Percentiles rank a stretch among this genome's conserved stretches.
These are phyloP conservation scores for Cyclargus thomasi DNA, from an alignment of 1,140 invertebrate genomes.

Conservation along the genomic window DNA sequence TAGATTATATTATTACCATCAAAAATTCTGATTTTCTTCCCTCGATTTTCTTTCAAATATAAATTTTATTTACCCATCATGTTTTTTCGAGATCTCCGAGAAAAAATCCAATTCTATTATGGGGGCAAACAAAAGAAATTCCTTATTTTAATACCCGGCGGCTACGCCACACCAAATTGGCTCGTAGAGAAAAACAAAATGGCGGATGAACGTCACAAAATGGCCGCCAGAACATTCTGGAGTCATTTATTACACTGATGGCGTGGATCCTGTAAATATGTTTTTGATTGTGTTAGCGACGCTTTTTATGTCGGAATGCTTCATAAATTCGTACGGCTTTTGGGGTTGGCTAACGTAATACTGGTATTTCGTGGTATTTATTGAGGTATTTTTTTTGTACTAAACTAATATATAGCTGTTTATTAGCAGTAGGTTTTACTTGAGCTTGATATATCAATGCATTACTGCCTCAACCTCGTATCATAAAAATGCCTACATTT, in stretches of 20 bases:
- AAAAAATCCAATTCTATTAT: background rate
- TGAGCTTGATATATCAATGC: no score
- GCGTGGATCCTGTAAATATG: constrained; percentile 13
- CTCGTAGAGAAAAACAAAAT: background rate
- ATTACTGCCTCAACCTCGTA: no score
- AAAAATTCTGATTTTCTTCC: background rate
- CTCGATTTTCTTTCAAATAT: background rate
- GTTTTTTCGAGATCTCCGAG: background rate
- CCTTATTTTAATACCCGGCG: background rate
- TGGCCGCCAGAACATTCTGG: background rate
- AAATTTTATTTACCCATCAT: background rate
- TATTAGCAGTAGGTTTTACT: no score
- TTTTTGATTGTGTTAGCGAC: constrained; percentile 16
- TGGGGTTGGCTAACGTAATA: background rate
- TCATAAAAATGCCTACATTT: no score
- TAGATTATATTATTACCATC: no score
- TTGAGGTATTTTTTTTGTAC: no score
- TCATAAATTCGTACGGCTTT: constrained; percentile 10
- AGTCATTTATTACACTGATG: constrained; percentile 8
- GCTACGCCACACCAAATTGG: background rate
- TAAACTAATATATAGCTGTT: no score
- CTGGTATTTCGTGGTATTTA: no score
- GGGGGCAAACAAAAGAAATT: background rate
- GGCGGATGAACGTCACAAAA: background rate
- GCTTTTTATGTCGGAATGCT: constrained; percentile 6